Base-by-base conservation (phyloP, 1,140 invertebrate genomes). In the Drosophila tsacasi region DNA sequence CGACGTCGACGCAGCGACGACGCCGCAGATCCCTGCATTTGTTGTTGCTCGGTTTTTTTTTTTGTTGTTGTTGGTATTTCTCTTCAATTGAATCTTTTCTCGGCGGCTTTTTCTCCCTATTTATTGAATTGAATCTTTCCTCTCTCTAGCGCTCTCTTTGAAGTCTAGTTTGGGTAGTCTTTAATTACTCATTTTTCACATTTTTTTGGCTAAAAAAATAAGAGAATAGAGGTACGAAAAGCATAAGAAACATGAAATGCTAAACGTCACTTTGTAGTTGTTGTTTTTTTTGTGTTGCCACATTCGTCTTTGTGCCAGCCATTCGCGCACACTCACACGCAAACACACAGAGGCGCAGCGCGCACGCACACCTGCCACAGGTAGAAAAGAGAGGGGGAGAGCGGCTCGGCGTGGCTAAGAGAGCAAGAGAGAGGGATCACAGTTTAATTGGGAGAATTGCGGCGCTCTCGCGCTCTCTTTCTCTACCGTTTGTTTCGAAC, bases 1-100 rank as follows among this genome's bases (percentile, higher is more conserved):
- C 68, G 74, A 63, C 62, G 65, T 66, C 66, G 77, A 50, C 81
- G 84, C 84, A 87, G 84, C 84, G 84, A 87, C 84, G 83, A 89
- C 83, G 81, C 64, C 76, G 75, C 83, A 62, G 84, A 89, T 84
- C 81, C 47, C 68, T 65, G 72, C 84, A 89, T 89, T 89, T 84
- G 78, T 65, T 79, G 83, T 72, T 79, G 71, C 54, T 57, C 25
- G 9, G 5, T 39, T 57, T 60, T 67, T 49, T 54, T 73, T 61
- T 54, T 54, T 44, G 13, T 52, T 66, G 39, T 52, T 57, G 32
- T 5, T 37, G 35, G 46, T 64, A 35, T 64, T 62, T 64, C 40
- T 72, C 37, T 64, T 65, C 8, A 68, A 66, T 57, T 25, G 52
- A 72, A 39, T 57, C 21, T 47, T 49, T 46, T 37, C 62, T 47